Evolutionary conservation across 2,797 vertebrate species (phyloP).

Genomic region (Urocyon cinereoargenteus): DNA sequence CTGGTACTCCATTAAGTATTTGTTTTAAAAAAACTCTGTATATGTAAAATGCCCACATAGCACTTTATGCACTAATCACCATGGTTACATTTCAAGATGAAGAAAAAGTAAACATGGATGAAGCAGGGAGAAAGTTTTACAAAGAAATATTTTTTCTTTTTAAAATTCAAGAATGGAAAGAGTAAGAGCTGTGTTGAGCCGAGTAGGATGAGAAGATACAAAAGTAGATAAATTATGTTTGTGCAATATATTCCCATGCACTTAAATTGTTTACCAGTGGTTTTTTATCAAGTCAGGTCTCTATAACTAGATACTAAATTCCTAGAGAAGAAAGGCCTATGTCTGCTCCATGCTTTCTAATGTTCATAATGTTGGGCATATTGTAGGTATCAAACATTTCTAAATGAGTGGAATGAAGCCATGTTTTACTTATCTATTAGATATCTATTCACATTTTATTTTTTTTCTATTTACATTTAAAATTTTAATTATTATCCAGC

Average conservation of each 20-base stretch:
- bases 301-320: background rate
- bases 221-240: background rate
- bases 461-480: background rate
- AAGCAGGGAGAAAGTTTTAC: background rate
- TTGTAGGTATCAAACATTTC: background rate
- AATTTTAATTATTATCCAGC: background rate
- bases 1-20: background rate
- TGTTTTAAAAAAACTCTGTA: background rate
- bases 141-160: background rate
- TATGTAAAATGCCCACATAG: background rate
- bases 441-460: background rate
- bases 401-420: background rate
- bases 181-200: background rate
- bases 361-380: background rate
- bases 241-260: background rate
- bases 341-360: background rate
- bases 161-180: background rate
- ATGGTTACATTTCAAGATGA: background rate
- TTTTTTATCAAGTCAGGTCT: background rate
- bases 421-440: background rate
- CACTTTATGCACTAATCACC: background rate
- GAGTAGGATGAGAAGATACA: background rate
- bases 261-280: background rate
- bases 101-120: background rate
- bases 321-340: background rate